Evolutionary conservation across 2,797 vertebrate genomes (phyloP).

Genomic region (Ceyx erithaca): DNA sequence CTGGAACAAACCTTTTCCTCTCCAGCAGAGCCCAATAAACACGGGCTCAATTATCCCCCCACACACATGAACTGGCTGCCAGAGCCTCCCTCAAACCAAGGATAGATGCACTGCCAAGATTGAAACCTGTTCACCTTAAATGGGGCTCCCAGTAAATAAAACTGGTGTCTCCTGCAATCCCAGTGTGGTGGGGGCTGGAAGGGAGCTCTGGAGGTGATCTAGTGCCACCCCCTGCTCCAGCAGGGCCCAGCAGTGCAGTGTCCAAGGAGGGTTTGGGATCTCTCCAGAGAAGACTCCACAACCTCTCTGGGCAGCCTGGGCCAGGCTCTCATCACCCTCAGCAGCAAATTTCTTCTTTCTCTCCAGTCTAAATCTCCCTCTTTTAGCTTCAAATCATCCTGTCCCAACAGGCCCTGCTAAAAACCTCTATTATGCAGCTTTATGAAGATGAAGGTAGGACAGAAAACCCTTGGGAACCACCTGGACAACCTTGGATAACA

Average conservation of each 20-base stretch:
- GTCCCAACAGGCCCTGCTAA: neutral
- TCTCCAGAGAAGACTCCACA: neutral
- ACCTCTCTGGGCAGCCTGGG: neutral
- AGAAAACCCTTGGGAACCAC: neutral
- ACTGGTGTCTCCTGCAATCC: neutral
- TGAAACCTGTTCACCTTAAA: neutral
- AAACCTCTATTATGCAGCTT: neutral
- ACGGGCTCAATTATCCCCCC: neutral
- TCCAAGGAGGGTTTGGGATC: neutral
- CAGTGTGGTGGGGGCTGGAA: neutral
- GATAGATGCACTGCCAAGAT: neutral
- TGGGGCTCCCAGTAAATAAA: neutral
- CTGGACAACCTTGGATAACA: rapidly evolving
- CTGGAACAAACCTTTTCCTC: neutral
- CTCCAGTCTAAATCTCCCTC: neutral
- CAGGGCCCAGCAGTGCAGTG: neutral
- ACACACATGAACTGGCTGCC: neutral
- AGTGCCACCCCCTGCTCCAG: neutral
- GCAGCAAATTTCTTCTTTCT: neutral
- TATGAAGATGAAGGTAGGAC: neutral
- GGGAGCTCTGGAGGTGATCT: neutral
- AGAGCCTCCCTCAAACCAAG: neutral
- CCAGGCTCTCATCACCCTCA: neutral
- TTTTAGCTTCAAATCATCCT: neutral
- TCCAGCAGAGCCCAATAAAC: neutral